phyloP scores from a whole-genome alignment of 2,888 invertebrate genomes.

The Drosophila vallismaia region DNA sequence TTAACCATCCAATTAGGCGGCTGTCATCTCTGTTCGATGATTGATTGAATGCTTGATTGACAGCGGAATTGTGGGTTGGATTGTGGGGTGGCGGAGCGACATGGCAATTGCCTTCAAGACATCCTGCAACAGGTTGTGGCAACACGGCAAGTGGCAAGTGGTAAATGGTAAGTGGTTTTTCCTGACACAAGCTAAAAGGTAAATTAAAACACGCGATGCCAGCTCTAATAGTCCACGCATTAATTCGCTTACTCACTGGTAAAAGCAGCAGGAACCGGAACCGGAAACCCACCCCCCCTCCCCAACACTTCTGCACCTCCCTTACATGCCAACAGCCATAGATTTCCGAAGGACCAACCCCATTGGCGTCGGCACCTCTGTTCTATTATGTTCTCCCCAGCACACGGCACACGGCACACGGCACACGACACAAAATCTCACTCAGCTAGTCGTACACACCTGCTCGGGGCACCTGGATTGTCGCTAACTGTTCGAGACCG shows the following conservation, averaged over 20 bases:
- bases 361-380: neutral
- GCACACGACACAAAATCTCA: slow-evolving; percentile 37
- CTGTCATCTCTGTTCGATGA: slow-evolving; percentile 19
- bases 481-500: slow-evolving; percentile 31
- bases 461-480: slow-evolving; percentile 11
- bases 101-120: slow-evolving; percentile 19
- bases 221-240: slow-evolving; percentile 45
- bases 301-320: neutral
- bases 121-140: slow-evolving; percentile 22
- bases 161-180: neutral
- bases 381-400: slow-evolving; percentile 26
- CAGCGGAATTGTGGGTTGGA: slow-evolving; percentile 8
- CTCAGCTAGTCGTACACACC: slow-evolving; percentile 21
- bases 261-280: neutral
- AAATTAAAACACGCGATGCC: slow-evolving; percentile 46
- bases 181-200: slow-evolving; percentile 8
- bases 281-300: neutral
- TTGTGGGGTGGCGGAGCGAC: too few species aligned
- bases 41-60: slow-evolving; percentile 42
- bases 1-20: slow-evolving; percentile 30
- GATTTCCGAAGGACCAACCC: neutral
- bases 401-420: slow-evolving; percentile 8
- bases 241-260: slow-evolving; percentile 39
- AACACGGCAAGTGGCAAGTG: slow-evolving; percentile 6
- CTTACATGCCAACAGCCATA: neutral